phyloP scores from a whole-genome alignment of 1,140 invertebrate species.

The Musca domestica region DNA sequence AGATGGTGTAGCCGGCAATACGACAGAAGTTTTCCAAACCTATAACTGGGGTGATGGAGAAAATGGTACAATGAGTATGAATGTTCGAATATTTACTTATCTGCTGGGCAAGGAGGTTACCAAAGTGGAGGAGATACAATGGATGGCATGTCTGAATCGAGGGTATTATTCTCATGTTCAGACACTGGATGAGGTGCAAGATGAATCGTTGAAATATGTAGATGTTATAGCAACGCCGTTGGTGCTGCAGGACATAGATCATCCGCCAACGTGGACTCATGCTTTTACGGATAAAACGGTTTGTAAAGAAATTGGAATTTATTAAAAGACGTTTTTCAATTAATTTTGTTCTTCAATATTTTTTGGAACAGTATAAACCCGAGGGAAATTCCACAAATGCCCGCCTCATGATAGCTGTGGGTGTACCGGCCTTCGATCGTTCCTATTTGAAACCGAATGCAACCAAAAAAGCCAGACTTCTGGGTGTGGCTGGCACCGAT shows the following conservation, averaged over 20 bases:
- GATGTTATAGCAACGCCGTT: slow-evolving; percentile 84
- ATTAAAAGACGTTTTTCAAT: not conserved
- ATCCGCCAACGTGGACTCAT: slow-evolving; percentile 86
- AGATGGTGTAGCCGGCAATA: slow-evolving; percentile 90
- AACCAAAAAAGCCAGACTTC: slow-evolving; percentile 66
- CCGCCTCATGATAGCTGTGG: slow-evolving; percentile 77
- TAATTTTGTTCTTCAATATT: not conserved
- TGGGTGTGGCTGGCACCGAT: slow-evolving; percentile 92
- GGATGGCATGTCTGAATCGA: slow-evolving; percentile 95
- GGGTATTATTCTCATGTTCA: slow-evolving; percentile 92
- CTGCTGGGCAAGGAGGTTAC: slow-evolving; percentile 93
- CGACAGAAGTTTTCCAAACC: slow-evolving; percentile 81
- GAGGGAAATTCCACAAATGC: slow-evolving; percentile 57
- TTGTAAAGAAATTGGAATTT: slow-evolving; percentile 26
- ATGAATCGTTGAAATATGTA: slow-evolving; percentile 90
- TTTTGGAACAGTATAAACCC: slow-evolving; percentile 47
- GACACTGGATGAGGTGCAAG: slow-evolving; percentile 87
- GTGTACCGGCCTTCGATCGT: slow-evolving; percentile 81
- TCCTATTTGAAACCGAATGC: slow-evolving; percentile 61
- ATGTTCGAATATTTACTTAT: slow-evolving; percentile 95
- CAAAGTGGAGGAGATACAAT: slow-evolving; percentile 85
- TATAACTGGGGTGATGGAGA: slow-evolving; percentile 76
- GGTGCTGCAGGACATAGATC: slow-evolving; percentile 71
- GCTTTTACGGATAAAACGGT: slow-evolving; percentile 83
- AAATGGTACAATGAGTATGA: slow-evolving; percentile 59